Conservation (phyloP, 2,888 invertebrate species). For the Ernsta delagoae region DNA sequence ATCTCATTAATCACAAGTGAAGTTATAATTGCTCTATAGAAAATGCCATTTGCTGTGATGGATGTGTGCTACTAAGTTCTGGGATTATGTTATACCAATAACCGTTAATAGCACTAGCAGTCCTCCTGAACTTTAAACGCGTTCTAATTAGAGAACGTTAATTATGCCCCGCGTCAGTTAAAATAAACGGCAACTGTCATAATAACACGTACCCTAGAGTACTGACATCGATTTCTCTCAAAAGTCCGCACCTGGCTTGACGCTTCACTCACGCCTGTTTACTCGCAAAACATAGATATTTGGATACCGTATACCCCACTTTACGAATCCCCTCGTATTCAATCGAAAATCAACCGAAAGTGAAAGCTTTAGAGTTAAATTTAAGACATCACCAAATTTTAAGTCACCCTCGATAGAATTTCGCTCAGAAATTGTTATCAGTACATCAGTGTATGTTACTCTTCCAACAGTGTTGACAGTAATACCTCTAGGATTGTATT, state of each 20-base stretch:
- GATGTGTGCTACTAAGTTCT: constrained; percentile 19
- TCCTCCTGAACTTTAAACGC: constrained; percentile 53
- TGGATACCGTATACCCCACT: constrained; percentile 70
- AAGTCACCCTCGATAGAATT: constrained; percentile 64
- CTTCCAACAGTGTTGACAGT: constrained; percentile 73
- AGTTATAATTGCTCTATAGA: constrained; percentile 32
- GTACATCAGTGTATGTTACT: constrained; percentile 72
- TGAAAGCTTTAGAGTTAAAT: constrained; percentile 49
- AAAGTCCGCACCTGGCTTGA: constrained; percentile 78
- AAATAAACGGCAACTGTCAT: constrained; percentile 79
- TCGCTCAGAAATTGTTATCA: constrained; percentile 71
- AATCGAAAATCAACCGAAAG: constrained; percentile 53
- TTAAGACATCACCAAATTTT: constrained; percentile 45
- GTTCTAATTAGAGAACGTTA: constrained; percentile 49
- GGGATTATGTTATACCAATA: constrained; percentile 33
- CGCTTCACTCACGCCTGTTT: constrained; percentile 78
- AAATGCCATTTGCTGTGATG: constrained; percentile 28
- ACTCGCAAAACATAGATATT: constrained; percentile 81
- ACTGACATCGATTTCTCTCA: constrained; percentile 60
- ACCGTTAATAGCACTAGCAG: constrained; percentile 28
- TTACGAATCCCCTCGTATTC: constrained; percentile 49
- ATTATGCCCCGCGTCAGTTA: constrained; percentile 53
- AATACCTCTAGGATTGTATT: constrained; percentile 63
- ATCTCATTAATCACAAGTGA: constrained; percentile 33
- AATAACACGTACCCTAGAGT: constrained; percentile 73